Evolutionary conservation across 1,140 invertebrate genomes (phyloP), one percentile per base, ranked within the genome.

Genomic region (Pseudomyrmex cubaensis): DNA sequence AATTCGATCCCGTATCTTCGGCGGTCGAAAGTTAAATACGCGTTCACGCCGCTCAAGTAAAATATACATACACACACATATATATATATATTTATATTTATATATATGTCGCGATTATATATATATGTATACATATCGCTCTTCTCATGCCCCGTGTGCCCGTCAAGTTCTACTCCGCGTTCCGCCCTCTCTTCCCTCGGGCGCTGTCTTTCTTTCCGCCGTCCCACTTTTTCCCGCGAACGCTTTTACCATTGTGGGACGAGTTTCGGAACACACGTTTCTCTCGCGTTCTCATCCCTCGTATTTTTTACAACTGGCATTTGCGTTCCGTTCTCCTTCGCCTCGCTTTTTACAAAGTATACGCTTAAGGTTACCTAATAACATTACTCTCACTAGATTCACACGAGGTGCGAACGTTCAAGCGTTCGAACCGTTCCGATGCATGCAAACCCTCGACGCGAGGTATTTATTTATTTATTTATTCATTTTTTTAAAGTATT

Each of bases 231-330:
- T 35, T 35, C 15, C 56, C 9, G 35, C 59, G 59, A 64, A 62
- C 35, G 20, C 46, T 64, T 74, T 50, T 82, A 78, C 73, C 74
- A 69, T 44, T 67, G 70, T 35, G 50, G 70, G 54, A 88, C 64
- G 15, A 66, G 64, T 86, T 64, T 62, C 72, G 67, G 74, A 48
- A 66, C 35, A 83, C 82, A 75, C 54, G 85, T 84, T 72, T 88
- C 66, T 62, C 70, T 87, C 82, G 35, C 66, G 73, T 80, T 69
- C 46, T 44, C 67, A 48, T 22, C 25, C 22, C 85, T 76, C 22
- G 12, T 12, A 13, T 13, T 84, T 82, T 52, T 87, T 94, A 94
- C 94, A 94, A 94, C 94, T 94, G 94, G 94, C 94, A 94, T 94
- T 35, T 93, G 90, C 82, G 59, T 85, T 90, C 86, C 85, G 48